phyloP scores from a whole-genome alignment of 2,113 vertebrate species.

The Xiphorhynchus elegans region DNA sequence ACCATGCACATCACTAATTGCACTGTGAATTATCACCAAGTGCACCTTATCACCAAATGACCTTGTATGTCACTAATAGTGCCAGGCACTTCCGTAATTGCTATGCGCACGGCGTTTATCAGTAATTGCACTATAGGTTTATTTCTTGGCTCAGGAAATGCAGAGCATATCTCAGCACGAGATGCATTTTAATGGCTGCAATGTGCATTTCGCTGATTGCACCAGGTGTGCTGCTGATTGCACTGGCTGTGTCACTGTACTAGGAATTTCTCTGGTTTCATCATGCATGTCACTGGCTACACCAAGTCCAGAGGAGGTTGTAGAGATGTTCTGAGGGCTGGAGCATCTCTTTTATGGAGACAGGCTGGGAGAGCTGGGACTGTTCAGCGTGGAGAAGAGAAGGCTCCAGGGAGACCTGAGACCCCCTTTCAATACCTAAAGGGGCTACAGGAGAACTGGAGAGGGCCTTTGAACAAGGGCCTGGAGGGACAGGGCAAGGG shows the following conservation, averaged over 20 bases:
- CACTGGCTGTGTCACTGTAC: not conserved
- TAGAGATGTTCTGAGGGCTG: not conserved
- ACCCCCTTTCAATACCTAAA: not conserved
- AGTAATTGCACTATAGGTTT: not conserved
- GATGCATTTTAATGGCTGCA: not conserved
- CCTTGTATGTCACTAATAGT: not conserved
- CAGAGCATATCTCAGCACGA: not conserved
- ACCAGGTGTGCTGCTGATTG: not conserved
- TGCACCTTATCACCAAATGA: not conserved
- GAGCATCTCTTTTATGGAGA: accelerated
- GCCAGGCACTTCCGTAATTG: not conserved
- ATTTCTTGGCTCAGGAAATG: not conserved
- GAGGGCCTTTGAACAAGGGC: not conserved
- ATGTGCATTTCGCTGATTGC: not conserved
- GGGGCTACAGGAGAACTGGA: not conserved
- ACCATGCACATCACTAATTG: not conserved
- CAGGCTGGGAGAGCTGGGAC: not conserved
- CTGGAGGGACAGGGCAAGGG: not conserved
- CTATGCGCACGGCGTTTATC: not conserved
- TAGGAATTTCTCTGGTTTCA: not conserved
- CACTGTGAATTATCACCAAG: not conserved
- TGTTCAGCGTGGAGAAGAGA: not conserved
- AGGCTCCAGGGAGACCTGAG: accelerated
- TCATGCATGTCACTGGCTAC: not conserved
- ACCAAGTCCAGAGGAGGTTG: not conserved